Percentiles rank a stretch among this genome's conserved stretches.
Conservation (phyloP, 2,797 vertebrate species). For the Anolis apletophallus region DNA sequence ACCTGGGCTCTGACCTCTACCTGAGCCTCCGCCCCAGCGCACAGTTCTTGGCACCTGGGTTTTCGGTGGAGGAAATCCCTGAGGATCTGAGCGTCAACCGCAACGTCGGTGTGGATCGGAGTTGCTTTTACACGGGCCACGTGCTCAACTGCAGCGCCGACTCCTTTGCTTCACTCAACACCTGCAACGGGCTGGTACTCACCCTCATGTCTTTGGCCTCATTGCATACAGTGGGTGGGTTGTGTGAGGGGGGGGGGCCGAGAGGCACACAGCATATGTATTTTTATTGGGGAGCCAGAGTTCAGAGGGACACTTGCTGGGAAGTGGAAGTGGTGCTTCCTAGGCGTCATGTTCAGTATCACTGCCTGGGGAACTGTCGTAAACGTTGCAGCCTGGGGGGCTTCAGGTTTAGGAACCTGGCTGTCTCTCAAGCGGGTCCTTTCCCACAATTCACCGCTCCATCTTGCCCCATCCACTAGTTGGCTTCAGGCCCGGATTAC, state of each 20-base stretch:
- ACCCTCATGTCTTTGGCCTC: not conserved
- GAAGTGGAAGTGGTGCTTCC: no score
- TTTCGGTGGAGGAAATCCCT: conserved; percentile 80
- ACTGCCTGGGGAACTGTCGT: not conserved
- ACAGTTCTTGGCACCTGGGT: conserved; percentile 83
- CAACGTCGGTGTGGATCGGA: conserved; percentile 62
- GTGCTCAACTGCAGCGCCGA: conserved; percentile 84
- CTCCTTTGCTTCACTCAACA: conserved; percentile 88
- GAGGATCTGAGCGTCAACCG: conserved; percentile 25
- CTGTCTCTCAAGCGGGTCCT: not conserved
- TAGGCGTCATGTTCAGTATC: not conserved
- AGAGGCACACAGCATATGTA: no score
- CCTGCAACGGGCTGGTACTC: conserved; percentile 92
- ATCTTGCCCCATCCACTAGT: not conserved
- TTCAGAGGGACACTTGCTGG: no score
- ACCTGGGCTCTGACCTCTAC: conserved; percentile 73
- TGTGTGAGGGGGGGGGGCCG: not conserved
- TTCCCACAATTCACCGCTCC: not conserved
- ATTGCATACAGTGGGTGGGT: not conserved
- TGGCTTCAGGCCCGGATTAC: no score
- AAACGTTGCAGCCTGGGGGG: not conserved
- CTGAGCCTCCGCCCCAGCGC: conserved; percentile 84
- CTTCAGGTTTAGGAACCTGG: not conserved
- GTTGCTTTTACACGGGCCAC: conserved; percentile 90
- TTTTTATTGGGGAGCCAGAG: no score